A percentile compares a stretch with the other conserved stretches of the same genome.
These are phyloP conservation scores for Glomeris marginata DNA, from an alignment of 2,888 invertebrate species.

Conservation along the genomic window DNA sequence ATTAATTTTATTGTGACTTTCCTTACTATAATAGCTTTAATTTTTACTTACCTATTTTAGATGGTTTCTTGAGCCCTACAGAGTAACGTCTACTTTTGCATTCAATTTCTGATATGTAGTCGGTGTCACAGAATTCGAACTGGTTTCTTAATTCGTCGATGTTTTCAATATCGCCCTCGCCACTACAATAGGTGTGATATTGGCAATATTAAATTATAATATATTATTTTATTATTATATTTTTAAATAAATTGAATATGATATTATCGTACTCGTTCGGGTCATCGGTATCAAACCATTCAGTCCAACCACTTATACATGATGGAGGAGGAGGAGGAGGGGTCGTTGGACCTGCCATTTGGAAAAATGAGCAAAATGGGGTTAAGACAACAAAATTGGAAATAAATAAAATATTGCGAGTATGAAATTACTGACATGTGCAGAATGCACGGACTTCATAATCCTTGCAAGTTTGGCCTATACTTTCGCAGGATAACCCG, in stretches of 20 bases:
- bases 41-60: constrained; percentile 1
- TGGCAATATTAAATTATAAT: too few species aligned
- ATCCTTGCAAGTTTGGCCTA: constrained; percentile 45
- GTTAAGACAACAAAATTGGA: neutral
- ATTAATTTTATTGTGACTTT: neutral
- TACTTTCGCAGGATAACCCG: constrained; percentile 13
- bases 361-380: neutral
- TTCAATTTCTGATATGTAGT: constrained; percentile 22
- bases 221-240: too few species aligned
- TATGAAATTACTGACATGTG: constrained; percentile 18
- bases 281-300: constrained; percentile 26
- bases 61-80: constrained; percentile 1
- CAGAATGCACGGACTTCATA: constrained; percentile 70
- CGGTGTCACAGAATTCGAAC: constrained; percentile 20
- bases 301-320: constrained; percentile 27
- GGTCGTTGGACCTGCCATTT: constrained; percentile 6
- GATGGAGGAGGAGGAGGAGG: neutral
- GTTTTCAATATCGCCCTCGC: constrained; percentile 23
- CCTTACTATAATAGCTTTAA: neutral
- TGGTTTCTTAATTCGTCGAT: constrained; percentile 19
- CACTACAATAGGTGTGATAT: constrained; percentile 3
- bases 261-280: constrained; percentile 6
- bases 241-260: too few species aligned
- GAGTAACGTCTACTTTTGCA: constrained; percentile 19
- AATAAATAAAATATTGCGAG: neutral